Conservation (phyloP, 1,140 invertebrate genomes). For the Caligus rogercresseyi region DNA sequence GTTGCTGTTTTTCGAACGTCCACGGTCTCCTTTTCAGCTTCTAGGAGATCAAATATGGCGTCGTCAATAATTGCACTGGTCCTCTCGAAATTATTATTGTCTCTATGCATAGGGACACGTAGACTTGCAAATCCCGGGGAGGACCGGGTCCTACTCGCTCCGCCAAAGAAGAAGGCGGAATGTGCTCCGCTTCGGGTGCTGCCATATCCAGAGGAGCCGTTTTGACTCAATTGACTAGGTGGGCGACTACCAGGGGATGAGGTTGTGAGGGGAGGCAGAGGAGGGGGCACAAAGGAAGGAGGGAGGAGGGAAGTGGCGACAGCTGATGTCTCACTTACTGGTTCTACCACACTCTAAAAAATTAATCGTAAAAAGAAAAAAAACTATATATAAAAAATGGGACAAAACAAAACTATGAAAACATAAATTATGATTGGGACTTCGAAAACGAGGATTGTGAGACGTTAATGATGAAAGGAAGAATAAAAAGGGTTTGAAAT, state of each 20-base stretch:
- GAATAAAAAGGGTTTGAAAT: too few relatives aligned
- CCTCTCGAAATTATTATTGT: neutral
- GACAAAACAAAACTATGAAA: slow-evolving; percentile 6
- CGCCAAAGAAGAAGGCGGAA: neutral
- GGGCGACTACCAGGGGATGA: slow-evolving; percentile 27
- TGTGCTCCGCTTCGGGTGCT: slow-evolving; percentile 33
- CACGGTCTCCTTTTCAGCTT: neutral
- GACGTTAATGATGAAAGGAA: too few relatives aligned
- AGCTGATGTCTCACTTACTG: slow-evolving; percentile 8
- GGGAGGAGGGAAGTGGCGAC: neutral
- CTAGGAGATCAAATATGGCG: neutral
- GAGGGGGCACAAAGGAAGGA: slow-evolving; percentile 9
- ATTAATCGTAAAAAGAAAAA: slow-evolving; percentile 22
- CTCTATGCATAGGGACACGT: neutral
- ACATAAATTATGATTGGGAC: neutral
- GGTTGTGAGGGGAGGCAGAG: slow-evolving; percentile 20
- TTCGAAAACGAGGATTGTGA: neutral
- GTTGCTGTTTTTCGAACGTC: too few relatives aligned
- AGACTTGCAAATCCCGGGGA: neutral
- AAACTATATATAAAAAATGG: slow-evolving; percentile 14
- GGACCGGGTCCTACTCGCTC: neutral
- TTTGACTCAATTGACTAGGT: slow-evolving; percentile 33
- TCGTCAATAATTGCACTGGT: neutral
- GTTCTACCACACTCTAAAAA: slow-evolving; percentile 14
- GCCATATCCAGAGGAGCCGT: slow-evolving; percentile 40